These are phyloP conservation scores for Leucania comma DNA, from an alignment of 2,888 invertebrate species.

Conservation along the genomic window DNA sequence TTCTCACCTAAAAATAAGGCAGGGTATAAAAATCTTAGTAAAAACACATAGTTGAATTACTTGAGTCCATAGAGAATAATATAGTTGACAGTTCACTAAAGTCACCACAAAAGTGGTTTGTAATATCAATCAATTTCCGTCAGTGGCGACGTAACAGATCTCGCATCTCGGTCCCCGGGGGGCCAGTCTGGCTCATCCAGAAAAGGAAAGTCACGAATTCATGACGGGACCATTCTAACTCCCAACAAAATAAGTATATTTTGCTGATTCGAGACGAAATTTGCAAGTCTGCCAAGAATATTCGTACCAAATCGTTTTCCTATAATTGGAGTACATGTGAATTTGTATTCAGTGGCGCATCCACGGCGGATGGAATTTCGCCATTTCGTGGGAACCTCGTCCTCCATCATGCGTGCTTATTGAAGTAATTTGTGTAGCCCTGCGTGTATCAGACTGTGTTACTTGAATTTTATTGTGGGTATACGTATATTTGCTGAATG, in stretches of 20 bases:
- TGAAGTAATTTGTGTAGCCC: slow-evolving; percentile 86
- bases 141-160: slow-evolving; percentile 67
- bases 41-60: not conserved
- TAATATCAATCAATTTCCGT: slow-evolving; percentile 59
- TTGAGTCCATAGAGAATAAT: slow-evolving; percentile 20
- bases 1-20: no score
- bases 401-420: slow-evolving; percentile 90
- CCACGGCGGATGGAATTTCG: slow-evolving; percentile 88
- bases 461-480: slow-evolving; percentile 72
- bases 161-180: slow-evolving; percentile 63
- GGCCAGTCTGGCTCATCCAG: slow-evolving; percentile 75
- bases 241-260: slow-evolving; percentile 90
- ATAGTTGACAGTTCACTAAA: slow-evolving; percentile 40
- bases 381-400: slow-evolving; percentile 86
- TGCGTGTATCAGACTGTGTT: slow-evolving; percentile 74
- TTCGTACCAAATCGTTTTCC: slow-evolving; percentile 91
- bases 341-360: slow-evolving; percentile 91
- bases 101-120: slow-evolving; percentile 44
- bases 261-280: slow-evolving; percentile 89
- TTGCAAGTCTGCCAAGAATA: slow-evolving; percentile 91
- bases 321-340: slow-evolving; percentile 91
- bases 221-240: slow-evolving; percentile 82
- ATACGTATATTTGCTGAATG: slow-evolving; percentile 47
- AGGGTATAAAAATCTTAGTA: not conserved
- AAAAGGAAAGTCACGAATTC: slow-evolving; percentile 83